These are phyloP conservation scores for Ophiothrix spiculata DNA, from an alignment of 35 echinoderm and acorn worm species.

Conservation along the genomic window DNA sequence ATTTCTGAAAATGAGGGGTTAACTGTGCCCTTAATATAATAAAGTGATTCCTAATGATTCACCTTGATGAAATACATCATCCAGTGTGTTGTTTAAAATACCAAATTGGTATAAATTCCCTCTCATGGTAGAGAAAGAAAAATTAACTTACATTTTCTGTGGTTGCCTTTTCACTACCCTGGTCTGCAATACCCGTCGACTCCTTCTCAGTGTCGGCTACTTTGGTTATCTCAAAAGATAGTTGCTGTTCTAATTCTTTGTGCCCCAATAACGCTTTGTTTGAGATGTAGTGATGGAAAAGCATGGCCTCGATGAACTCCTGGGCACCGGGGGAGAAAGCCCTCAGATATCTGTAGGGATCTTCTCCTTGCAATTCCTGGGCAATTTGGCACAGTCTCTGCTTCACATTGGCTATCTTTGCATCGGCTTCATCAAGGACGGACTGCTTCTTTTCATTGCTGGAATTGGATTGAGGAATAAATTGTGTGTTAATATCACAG, in stretches of 20 bases:
- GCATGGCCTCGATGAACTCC: conserved; percentile 83
- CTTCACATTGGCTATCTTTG: conserved; percentile 38
- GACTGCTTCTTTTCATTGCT: conserved; percentile 53
- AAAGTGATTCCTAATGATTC: no score
- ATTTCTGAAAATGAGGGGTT: no score
- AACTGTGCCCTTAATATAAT: no score
- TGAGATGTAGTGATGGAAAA: conserved; percentile 60
- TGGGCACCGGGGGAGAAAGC: conserved; percentile 74
- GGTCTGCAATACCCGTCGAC: no score
- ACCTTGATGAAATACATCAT: no score
- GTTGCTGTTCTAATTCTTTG: conserved; percentile 25
- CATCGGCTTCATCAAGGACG: conserved; percentile 56
- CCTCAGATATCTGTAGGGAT: conserved; percentile 54
- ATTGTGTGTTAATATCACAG: no score
- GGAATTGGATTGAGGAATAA: not conserved
- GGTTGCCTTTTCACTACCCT: no score
- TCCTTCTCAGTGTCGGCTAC: not conserved
- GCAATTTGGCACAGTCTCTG: conserved; percentile 36
- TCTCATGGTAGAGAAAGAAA: no score
- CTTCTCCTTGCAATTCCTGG: conserved; percentile 64
- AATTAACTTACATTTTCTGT: no score
- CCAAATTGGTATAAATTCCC: no score
- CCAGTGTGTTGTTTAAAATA: no score
- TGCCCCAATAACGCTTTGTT: conserved; percentile 35
- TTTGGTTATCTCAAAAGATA: conserved; percentile 4